Evolutionary conservation across 2,797 vertebrate species (phyloP).

Genomic region (Anguilla obscura): DNA sequence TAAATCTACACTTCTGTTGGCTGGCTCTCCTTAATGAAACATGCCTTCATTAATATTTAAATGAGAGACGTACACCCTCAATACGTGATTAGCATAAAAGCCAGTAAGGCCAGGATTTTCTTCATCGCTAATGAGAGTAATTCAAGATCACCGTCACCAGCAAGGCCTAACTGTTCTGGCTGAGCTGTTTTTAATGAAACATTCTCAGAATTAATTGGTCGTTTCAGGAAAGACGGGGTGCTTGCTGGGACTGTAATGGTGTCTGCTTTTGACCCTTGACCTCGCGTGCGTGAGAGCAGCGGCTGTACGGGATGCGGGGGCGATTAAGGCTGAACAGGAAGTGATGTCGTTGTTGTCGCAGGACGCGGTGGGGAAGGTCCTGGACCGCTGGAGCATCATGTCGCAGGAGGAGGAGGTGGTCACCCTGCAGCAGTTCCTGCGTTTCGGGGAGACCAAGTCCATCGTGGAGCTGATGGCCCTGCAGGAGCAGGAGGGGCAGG

Average conservation of each 20-base stretch:
- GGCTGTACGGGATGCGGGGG: not conserved
- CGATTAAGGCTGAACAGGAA: not conserved
- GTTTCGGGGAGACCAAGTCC: constrained; percentile 83
- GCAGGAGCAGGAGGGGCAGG: constrained; percentile 56
- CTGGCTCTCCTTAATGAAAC: constrained; percentile 40
- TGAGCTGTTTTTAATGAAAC: not conserved
- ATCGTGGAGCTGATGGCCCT: constrained; percentile 83
- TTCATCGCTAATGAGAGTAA: constrained; percentile 50
- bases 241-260: not conserved
- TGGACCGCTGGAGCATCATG: constrained; percentile 85
- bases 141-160: constrained; percentile 49
- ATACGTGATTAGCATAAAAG: constrained; percentile 50
- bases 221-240: not conserved
- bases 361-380: constrained; percentile 66
- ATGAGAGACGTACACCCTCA: constrained; percentile 41
- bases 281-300: not conserved
- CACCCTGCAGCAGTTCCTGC: constrained; percentile 82
- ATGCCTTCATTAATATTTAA: constrained; percentile 54
- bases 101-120: constrained; percentile 47
- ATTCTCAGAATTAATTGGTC: not conserved
- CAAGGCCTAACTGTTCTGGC: constrained; percentile 48
- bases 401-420: constrained; percentile 84
- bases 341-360: constrained; percentile 53
- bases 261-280: not conserved
- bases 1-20: constrained; percentile 3